phyloP scores from a whole-genome alignment of 2,888 invertebrate genomes.

The Tanaodytes sp. region DNA sequence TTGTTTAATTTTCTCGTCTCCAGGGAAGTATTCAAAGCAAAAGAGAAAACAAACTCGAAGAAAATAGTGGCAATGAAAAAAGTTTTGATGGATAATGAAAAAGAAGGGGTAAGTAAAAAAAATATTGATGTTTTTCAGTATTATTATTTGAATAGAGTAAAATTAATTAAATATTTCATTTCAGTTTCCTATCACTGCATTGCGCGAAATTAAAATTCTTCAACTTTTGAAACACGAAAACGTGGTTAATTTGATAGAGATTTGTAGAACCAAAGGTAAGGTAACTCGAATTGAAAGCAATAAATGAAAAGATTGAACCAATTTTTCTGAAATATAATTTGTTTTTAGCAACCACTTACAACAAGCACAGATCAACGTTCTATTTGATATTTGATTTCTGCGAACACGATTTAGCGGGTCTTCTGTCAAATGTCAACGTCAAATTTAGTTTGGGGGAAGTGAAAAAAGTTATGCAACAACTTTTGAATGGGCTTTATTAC shows the following conservation, averaged over 20 bases:
- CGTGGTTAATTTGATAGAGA: conserved; percentile 96
- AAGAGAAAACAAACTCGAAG: conserved; percentile 88
- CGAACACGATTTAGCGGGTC: conserved; percentile 97
- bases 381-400: conserved; percentile 98
- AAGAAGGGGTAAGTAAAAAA: conserved; percentile 93
- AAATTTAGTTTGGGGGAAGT: conserved; percentile 97
- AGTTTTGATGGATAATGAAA: conserved; percentile 99
- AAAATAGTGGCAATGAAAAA: conserved; percentile 98
- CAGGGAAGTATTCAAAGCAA: conserved; percentile 98
- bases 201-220: conserved; percentile 96
- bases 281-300: no score
- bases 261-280: conserved; percentile 93
- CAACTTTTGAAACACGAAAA: conserved; percentile 97
- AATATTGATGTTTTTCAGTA: neutral
- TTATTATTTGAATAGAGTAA: neutral
- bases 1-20: no score
- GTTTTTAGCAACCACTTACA: conserved; percentile 72
- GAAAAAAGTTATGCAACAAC: conserved; percentile 92
- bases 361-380: conserved; percentile 86
- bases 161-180: conserved; percentile 60
- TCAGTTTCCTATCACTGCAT: conserved; percentile 97
- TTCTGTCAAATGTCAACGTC: conserved; percentile 94
- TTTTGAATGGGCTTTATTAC: conserved; percentile 92
- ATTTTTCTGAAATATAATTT: no score
- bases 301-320: no score